phyloP scores from a whole-genome alignment of 2,113 vertebrate genomes.

The Sarotherodon lohbergeri region DNA sequence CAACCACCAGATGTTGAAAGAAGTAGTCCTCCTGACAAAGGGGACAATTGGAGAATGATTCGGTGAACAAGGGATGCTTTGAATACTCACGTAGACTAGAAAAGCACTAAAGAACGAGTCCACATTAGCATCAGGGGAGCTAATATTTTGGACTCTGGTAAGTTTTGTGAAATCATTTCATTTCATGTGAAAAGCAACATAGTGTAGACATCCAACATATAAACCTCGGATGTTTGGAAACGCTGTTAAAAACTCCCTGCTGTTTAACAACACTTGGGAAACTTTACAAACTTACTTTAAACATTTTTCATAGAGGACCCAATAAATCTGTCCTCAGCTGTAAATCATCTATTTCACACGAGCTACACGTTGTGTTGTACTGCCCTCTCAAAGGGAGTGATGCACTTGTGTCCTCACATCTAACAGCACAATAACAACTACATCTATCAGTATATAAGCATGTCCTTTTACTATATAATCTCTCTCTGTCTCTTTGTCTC shows the following conservation, averaged over 20 bases:
- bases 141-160: not conserved
- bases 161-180: not conserved
- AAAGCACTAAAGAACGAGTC: not conserved
- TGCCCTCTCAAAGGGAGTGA: rapidly evolving
- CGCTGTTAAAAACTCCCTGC: not conserved
- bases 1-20: not conserved
- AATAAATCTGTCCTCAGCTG: not conserved
- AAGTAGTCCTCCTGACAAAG: not conserved
- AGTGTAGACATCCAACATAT: rapidly evolving
- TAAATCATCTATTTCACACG: rapidly evolving
- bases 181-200: rapidly evolving
- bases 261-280: not conserved
- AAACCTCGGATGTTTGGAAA: not conserved
- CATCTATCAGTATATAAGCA: too few relatives aligned
- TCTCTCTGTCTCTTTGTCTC: not conserved
- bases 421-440: not conserved
- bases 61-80: not conserved
- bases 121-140: not conserved
- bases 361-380: not conserved
- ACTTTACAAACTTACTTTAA: not conserved
- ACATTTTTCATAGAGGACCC: rapidly evolving
- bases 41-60: not conserved
- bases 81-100: not conserved
- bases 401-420: not conserved
- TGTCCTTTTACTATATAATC: not conserved